Evolutionary conservation across 2,888 invertebrate species (phyloP).

Genomic region (Strigamia transsilvanica): DNA sequence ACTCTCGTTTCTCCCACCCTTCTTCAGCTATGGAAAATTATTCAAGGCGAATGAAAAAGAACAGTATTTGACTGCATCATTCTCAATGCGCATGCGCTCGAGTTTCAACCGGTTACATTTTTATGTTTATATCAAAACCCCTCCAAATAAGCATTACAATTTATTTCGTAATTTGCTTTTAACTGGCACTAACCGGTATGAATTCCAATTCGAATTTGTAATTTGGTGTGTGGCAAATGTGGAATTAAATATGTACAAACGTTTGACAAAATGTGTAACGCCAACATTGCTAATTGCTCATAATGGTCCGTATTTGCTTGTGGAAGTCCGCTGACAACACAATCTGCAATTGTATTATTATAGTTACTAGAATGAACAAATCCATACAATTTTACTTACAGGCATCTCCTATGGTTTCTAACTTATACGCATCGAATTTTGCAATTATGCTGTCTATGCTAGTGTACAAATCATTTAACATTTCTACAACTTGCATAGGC

Average conservation of each 20-base stretch:
- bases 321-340: conserved; percentile 50
- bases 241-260: conserved; percentile 81
- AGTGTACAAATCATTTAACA: conserved; percentile 57
- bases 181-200: conserved; percentile 73
- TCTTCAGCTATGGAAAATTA: too few species aligned
- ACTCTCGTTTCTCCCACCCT: too few species aligned
- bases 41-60: too few species aligned
- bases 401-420: conserved; percentile 57
- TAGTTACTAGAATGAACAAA: neutral
- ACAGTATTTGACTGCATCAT: too few species aligned
- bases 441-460: conserved; percentile 55
- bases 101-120: too few species aligned
- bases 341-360: conserved; percentile 26
- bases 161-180: too few species aligned
- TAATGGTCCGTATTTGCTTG: conserved; percentile 73
- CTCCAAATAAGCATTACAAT: too few species aligned
- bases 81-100: too few species aligned
- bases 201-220: conserved; percentile 82
- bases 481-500: conserved; percentile 54
- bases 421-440: conserved; percentile 56
- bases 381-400: conserved; percentile 48
- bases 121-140: too few species aligned
- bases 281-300: conserved; percentile 87
- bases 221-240: conserved; percentile 74
- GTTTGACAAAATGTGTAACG: conserved; percentile 80